phyloP scores from a whole-genome alignment of 2,797 vertebrate species.

The Peromyscus attwateri region DNA sequence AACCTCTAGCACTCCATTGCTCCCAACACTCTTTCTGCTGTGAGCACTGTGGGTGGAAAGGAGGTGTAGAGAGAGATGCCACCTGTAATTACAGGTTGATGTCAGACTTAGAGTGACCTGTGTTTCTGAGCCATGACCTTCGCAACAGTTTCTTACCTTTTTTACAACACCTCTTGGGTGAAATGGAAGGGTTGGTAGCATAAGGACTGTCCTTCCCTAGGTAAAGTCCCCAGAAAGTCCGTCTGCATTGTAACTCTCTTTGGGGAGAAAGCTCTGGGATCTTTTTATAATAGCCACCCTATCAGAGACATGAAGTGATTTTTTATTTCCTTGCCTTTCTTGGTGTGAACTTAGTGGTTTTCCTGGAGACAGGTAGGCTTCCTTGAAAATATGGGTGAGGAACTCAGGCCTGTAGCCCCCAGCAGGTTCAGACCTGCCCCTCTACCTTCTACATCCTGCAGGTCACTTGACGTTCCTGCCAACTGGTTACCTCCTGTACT shows the following conservation, averaged over 20 bases:
- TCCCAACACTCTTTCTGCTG: not conserved
- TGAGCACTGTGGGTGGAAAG: not conserved
- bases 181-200: not conserved
- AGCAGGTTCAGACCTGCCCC: not conserved
- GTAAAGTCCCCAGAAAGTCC: not conserved
- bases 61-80: not conserved
- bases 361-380: not conserved
- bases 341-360: not conserved
- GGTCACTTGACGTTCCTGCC: not conserved
- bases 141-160: not conserved
- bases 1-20: too few relatives aligned
- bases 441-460: not conserved
- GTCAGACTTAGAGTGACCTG: not conserved
- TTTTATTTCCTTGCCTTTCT: not conserved
- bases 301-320: not conserved
- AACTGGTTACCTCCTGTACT: fast-evolving
- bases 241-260: not conserved
- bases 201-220: too few relatives aligned
- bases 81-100: not conserved
- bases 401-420: not conserved
- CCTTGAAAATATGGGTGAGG: not conserved
- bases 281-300: not conserved
- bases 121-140: not conserved
- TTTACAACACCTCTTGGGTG: not conserved
- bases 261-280: not conserved